Conservation (phyloP, 2,797 vertebrate genomes). For the Gallirallus australis region DNA sequence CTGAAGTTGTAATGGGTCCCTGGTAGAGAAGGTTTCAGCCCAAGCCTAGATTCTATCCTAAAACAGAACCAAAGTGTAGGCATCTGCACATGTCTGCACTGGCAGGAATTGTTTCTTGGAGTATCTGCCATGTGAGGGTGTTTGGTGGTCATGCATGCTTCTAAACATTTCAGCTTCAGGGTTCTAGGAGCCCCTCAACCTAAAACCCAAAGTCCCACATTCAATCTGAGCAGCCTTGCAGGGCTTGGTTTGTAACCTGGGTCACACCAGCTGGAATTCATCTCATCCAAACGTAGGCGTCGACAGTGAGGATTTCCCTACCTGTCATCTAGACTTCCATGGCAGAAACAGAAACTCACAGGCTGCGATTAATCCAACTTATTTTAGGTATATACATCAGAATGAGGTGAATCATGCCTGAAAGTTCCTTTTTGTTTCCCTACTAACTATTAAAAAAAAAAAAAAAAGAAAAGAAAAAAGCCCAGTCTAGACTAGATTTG, state of each 20-base stretch:
- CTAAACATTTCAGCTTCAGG: not conserved
- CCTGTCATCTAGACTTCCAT: not conserved
- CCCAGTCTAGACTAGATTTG: conserved; percentile 16
- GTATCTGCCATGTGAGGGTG: not conserved
- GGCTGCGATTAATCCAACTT: not conserved
- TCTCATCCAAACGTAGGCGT: not conserved
- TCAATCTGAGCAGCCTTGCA: not conserved
- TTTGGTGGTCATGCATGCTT: not conserved
- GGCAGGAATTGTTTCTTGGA: not conserved
- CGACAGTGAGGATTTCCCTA: not conserved
- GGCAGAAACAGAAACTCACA: not conserved
- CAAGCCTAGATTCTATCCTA: too few species aligned
- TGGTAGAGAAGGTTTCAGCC: not conserved
- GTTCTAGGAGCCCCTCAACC: not conserved
- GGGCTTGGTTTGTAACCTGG: not conserved
- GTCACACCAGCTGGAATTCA: not conserved
- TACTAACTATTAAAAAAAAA: not conserved
- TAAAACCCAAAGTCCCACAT: not conserved
- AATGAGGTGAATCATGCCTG: conserved; percentile 2
- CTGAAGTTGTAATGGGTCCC: not conserved
- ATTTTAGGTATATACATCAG: not conserved
- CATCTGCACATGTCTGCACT: too few species aligned
- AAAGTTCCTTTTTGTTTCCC: not conserved
- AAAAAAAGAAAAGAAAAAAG: not conserved
- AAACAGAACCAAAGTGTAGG: too few species aligned